Base-by-base conservation (phyloP, 2,888 invertebrate species). In the Acrobasis repandana region DNA sequence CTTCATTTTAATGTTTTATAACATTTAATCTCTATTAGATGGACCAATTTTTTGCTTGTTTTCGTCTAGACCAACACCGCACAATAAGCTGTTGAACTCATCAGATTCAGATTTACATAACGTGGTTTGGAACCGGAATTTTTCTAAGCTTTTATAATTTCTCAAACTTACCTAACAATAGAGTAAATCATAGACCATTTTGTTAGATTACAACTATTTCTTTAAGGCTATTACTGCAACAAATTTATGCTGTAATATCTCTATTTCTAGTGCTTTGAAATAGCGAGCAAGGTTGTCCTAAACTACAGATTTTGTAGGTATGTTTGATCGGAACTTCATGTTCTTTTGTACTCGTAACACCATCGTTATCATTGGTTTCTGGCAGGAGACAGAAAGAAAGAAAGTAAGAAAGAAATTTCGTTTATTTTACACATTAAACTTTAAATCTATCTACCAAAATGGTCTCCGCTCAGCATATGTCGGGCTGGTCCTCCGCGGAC, bases 1-100 rank as follows among this genome's bases (percentile, higher is more conserved):
- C 50, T 59, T 28, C 18, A 43, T 51, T 51, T 59, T 59, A 28
- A 59, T 51, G 59, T 46, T 36, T 59, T 51, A 43, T 52, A n/a
- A 51, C 51, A 52, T 52, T 52, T 52, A 52, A 52, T 28, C 16
- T 28, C 28, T 51, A 58, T 58, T 58, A 57, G 10, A 48, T 34
- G 34, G 28, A 33, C 15, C 15, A 20, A n/a, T 16, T 57, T 57
- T 57, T 47, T 47, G n/a, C 14, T 57, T 33, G 14, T 38, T 54
- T 38, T 34, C 52, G 36, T 38, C 46, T 46, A 28, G 28, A 56
- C 56, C 56, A 56, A 47, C 33, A 47, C 28, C 33, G 33, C 48
- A 58, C 48, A 58, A 57, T 47, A 28, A 8, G 2, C 20, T n/a
- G 8, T 33, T 11, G 15, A 34, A 48, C 20, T 28, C 56, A 58